Conservation (phyloP, 1,140 invertebrate genomes). For the Leptinotarsa lineolata region DNA sequence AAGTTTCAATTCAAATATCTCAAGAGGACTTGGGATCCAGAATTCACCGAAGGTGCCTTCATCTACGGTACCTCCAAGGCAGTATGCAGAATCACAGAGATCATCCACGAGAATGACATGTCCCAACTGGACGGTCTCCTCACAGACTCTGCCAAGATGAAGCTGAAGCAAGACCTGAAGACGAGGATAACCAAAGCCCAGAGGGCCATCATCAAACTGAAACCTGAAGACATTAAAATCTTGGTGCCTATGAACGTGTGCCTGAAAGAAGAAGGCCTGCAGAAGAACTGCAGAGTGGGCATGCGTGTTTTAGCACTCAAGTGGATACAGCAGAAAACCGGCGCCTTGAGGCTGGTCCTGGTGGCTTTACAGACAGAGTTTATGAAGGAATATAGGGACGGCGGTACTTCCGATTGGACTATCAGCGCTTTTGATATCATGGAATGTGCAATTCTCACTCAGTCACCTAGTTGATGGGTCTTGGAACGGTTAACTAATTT, state of each 20-base stretch:
- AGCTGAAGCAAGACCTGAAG: conserved; percentile 44
- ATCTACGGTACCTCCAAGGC: conserved; percentile 51
- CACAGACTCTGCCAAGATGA: conserved; percentile 39
- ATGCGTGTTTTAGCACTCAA: conserved; percentile 49
- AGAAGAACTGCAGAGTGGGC: conserved; percentile 42
- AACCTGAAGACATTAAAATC: conserved; percentile 53
- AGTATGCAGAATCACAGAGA: conserved; percentile 52
- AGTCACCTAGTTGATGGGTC: background rate
- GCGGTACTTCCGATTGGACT: conserved; percentile 48
- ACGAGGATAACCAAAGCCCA: conserved; percentile 42
- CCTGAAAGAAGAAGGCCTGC: conserved; percentile 36
- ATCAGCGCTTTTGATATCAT: conserved; percentile 51
- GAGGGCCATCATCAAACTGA: conserved; percentile 46
- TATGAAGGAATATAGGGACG: conserved; percentile 46
- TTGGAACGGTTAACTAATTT: too few relatives aligned
- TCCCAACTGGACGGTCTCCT: conserved; percentile 47
- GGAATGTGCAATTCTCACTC: conserved; percentile 48
- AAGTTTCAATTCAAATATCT: conserved; percentile 52
- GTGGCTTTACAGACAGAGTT: conserved; percentile 53
- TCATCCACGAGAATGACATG: conserved; percentile 45
- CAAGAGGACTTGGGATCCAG: conserved; percentile 50
- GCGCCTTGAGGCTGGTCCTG: conserved; percentile 45
- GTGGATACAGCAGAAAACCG: conserved; percentile 43
- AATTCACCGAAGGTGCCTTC: conserved; percentile 54
- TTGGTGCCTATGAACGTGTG: conserved; percentile 49